These are phyloP conservation scores for Asarcornis scutulata DNA, from an alignment of 2,113 vertebrate species.

Conservation along the genomic window DNA sequence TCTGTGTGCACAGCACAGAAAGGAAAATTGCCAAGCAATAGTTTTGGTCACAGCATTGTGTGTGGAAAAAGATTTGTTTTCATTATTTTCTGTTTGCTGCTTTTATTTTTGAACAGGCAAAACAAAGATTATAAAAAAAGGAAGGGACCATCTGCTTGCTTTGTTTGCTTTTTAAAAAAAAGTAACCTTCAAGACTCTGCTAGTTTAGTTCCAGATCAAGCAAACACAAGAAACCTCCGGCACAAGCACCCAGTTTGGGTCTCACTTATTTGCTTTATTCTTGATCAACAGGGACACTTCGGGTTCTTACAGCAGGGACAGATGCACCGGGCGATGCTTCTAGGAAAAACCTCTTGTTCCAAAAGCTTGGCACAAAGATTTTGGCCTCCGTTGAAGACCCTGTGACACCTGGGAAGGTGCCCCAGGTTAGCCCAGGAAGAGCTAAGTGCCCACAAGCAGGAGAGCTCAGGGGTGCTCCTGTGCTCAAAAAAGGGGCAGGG, in stretches of 20 bases:
- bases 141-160: neutral
- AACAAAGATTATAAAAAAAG: neutral
- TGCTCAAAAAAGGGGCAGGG: neutral
- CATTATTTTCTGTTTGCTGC: neutral
- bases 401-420: neutral
- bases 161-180: neutral
- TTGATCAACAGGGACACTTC: neutral
- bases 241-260: neutral
- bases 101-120: neutral
- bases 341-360: neutral
- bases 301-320: neutral
- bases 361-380: neutral
- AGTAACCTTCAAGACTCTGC: neutral
- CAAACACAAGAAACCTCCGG: neutral
- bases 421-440: neutral
- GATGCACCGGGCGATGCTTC: neutral
- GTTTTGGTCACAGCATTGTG: neutral
- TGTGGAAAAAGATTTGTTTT: neutral
- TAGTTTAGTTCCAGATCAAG: neutral
- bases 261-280: neutral
- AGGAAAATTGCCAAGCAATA: constrained; percentile 3
- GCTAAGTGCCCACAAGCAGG: neutral
- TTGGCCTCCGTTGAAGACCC: neutral
- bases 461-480: neutral
- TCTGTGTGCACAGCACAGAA: neutral